phyloP scores from a whole-genome alignment of 92 coral and sea anemone species.

The Epizoanthus fatuus region DNA sequence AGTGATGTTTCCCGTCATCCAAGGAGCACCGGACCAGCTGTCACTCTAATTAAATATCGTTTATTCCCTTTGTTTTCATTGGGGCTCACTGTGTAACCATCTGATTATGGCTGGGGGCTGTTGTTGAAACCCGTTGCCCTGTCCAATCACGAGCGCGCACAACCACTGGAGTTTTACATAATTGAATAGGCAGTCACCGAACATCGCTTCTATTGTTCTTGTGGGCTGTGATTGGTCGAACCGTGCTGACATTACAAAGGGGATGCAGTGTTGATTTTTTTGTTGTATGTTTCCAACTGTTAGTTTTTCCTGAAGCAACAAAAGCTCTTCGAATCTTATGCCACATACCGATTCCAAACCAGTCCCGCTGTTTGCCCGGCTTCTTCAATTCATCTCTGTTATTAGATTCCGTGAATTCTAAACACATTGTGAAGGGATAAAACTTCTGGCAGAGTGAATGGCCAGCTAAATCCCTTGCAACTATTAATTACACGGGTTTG shows the following conservation, averaged over 20 bases:
- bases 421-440: conserved; percentile 25
- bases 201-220: conserved; percentile 63
- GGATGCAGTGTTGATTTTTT: conserved; percentile 64
- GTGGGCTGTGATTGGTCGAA: conserved; percentile 68
- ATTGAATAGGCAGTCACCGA: conserved; percentile 80
- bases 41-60: conserved; percentile 90
- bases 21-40: conserved; percentile 81
- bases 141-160: conserved; percentile 71
- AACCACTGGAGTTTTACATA: conserved; percentile 82
- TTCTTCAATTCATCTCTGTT: conserved; percentile 15
- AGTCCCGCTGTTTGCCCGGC: conserved; percentile 8
- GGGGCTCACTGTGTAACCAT: conserved; percentile 74
- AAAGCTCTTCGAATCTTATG: conserved; percentile 66
- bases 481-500: conserved; percentile 68
- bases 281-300: conserved; percentile 70
- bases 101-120: conserved; percentile 83
- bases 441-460: conserved; percentile 36
- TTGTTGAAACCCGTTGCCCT: conserved; percentile 64
- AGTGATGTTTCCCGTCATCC: conserved; percentile 76
- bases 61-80: conserved; percentile 81
- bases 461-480: conserved; percentile 33
- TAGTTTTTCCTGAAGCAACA: conserved; percentile 78
- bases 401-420: conserved; percentile 42
- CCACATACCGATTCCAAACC: conserved; percentile 57
- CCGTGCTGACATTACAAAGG: conserved; percentile 45